Evolutionary conservation across 2,797 vertebrate genomes (phyloP).

Genomic region (Saxicola maurus): DNA sequence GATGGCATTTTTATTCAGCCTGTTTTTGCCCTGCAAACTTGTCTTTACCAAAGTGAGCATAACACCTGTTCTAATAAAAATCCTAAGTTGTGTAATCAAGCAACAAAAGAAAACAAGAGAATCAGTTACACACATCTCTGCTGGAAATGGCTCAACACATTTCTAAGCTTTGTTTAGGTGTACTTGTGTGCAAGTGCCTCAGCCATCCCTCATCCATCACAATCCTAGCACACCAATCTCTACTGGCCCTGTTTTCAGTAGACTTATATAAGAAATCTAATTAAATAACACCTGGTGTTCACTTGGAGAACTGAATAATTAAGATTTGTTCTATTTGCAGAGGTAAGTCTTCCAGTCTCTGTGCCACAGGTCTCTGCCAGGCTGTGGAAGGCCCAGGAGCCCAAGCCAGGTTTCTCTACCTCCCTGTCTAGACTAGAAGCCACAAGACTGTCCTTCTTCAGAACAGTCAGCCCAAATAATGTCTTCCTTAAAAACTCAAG

Average conservation of each 20-base stretch:
- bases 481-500: conserved; percentile 8
- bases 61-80: not conserved
- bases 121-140: not conserved
- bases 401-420: conserved; percentile 9
- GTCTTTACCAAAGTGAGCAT: not conserved
- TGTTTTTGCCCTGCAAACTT: not conserved
- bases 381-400: not conserved
- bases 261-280: not conserved
- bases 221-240: not conserved
- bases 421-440: conserved; percentile 40
- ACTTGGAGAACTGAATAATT: not conserved
- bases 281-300: not conserved
- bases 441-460: conserved; percentile 3
- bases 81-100: not conserved
- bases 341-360: not conserved
- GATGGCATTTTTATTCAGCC: not conserved
- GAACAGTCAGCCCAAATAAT: conserved; percentile 1
- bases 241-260: not conserved
- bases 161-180: not conserved
- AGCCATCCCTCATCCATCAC: not conserved
- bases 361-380: not conserved
- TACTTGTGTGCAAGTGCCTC: rapidly evolving
- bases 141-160: not conserved
- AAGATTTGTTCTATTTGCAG: not conserved
- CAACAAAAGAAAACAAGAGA: not conserved